Conservation (phyloP, 2,888 invertebrate species). For the Leucozona laternaria region DNA sequence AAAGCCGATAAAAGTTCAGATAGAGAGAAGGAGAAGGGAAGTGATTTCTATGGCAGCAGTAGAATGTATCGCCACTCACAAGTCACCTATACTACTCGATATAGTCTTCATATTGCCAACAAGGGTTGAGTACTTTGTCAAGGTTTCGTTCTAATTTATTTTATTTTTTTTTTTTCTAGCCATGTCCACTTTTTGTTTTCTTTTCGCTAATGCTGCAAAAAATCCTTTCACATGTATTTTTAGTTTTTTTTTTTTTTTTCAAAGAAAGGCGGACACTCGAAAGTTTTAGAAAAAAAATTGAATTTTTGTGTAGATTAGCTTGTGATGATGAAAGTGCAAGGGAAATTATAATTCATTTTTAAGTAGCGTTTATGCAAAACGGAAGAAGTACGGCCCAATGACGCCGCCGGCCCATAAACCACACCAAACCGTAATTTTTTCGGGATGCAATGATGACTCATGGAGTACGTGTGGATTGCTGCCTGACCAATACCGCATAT, state of each 20-base stretch:
- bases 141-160: constrained; percentile 61
- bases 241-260: too few species aligned
- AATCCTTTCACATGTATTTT: constrained; percentile 56
- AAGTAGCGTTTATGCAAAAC: too few species aligned
- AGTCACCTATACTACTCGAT: neutral
- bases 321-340: constrained; percentile 43
- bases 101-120: constrained; percentile 9
- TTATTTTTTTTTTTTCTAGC: neutral
- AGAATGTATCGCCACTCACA: constrained; percentile 19
- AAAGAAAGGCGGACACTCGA: neutral
- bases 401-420: too few species aligned
- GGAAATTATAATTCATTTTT: too few species aligned
- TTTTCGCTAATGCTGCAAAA: constrained; percentile 35
- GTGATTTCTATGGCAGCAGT: constrained; percentile 38
- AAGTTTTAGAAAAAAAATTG: neutral
- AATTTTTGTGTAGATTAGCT: neutral
- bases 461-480: too few species aligned
- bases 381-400: too few species aligned
- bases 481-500: too few species aligned
- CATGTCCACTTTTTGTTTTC: constrained; percentile 17
- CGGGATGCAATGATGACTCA: too few species aligned
- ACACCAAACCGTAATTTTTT: too few species aligned
- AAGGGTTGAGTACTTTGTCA: constrained; percentile 50
- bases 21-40: constrained; percentile 22
- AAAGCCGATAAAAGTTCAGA: neutral